Evolutionary conservation across 2,113 vertebrate genomes (phyloP), one percentile per base, ranked within the genome.

Genomic region (Acanthisitta chloris): DNA sequence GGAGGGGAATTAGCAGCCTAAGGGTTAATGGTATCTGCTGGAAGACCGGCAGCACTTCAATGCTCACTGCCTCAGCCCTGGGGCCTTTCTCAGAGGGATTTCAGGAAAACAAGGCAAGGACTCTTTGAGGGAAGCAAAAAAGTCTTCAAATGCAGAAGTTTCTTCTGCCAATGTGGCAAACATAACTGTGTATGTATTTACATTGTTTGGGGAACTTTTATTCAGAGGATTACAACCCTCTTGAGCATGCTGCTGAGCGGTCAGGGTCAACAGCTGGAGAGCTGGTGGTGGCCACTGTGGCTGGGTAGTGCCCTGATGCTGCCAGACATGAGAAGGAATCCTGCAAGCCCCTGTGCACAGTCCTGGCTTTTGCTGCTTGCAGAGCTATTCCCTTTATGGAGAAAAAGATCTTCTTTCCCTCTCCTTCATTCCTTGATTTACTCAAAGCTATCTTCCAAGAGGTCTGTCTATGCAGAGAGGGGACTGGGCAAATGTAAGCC

Each of bases 81-180:
- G 67, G 42, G 65, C 43, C 24, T 93, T 94, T 92, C 70, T 84
- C 38, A 77, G 28, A 51, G 36, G 25, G 36, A 90, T 91, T 86
- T 83, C 42, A 33, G 65, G 78, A 79, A 95, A 94, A 96, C 29
- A 94, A 86, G 88, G 38, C 52, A 33, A 86, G 65, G 74, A 80
- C 24, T 84, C 86, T 91, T 87, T 67, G 38, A 96, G 82, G 65
- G 51, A 90, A 65, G 18, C 72, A 74, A 87, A 83, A 92, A 94
- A 33, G 86, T 54, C n/a, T n/a, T 77, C 28, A 72, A 88, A 65
- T 55, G 12, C 8, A 59, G 38, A 82, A 64, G 85, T 94, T 96
- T 55, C 79, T 89, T 94, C 77, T 57, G 42, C 67, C 84, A 42
- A 54, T 9, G 3, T 70, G 67, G 72, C 48, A 65, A 70, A 64